Evolutionary conservation across 2,797 vertebrate genomes (phyloP), one percentile per base, ranked within the genome.

Genomic region (Liparis tanakae): DNA sequence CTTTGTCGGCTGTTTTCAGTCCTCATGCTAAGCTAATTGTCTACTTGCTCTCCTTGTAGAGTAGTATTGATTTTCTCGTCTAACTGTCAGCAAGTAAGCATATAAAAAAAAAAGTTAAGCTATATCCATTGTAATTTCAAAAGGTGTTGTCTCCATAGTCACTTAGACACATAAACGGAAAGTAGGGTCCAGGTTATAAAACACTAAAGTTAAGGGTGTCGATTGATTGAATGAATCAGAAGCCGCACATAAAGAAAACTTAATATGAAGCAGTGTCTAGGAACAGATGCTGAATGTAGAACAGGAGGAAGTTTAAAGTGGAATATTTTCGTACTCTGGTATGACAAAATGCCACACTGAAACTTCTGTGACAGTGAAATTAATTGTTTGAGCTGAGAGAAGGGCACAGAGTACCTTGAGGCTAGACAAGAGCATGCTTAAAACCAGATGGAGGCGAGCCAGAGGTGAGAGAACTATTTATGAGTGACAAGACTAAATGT

Each of bases 401-500:
- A 39, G 50, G 20, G 44, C 14, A 1, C 63, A 30, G 56, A 39
- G 18, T 34, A 17, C n/a, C 55, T 41, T 25, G 5, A 44, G 48
- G 22, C 41, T 9, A 25, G 55, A 73, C 22, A 17, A 25, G 22
- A 62, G 46, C 15, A 56, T 17, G n/a, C 8, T 43, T 58, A 55
- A 70, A 64, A 59, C 61, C 33, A 56, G 58, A 18, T 53, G n/a
- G 37, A 64, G 46, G 48, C 55, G 20, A 51, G 66, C 57, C 72
- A 65, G 55, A 70, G 58, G 65, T 13, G 22, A 55, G 20, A 8
- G 22, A 67, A 14, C 33, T 48, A 55, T 70, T 74, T 63, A 46
- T 54, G 36, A 72, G 60, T 51, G 58, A 46, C 62, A 17, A 10
- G 55, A 60, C 57, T 55, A 25, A 48, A 69, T 75, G 14, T 75